Evolutionary conservation across 2,797 vertebrate species (phyloP), one percentile per base, ranked within the genome.

Genomic region (Periophthalmus magnuspinnatus): DNA sequence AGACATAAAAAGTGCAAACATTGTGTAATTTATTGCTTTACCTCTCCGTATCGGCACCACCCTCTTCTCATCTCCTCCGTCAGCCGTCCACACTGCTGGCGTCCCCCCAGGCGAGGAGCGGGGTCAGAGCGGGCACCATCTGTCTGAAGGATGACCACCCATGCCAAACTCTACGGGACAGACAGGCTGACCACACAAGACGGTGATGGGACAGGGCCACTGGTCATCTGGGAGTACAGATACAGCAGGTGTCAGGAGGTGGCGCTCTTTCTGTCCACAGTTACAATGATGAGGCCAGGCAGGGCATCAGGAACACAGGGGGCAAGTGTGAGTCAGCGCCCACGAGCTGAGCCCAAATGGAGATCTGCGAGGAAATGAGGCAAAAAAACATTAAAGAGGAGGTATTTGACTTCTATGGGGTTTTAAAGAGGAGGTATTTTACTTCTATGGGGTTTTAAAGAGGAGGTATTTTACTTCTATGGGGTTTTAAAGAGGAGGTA

Each of bases 81-180:
- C 79, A 89, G 87, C 79, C 83, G 74, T 75, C 79, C 78, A 82
- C 80, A 83, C 83, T 85, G 65, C 82, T 72, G 76, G 84, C 76
- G 71, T 90, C 86, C 85, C 88, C 71, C 58, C 70, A 65, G 86
- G 88, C 69, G 47, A 86, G 78, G 75, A 89, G 86, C 85, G 76
- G 87, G 91, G 88, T 93, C 90, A 92, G 91, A 88, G 84, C 88
- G 84, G 86, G 89, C 88, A 91, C 90, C 89, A 90, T 91, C 88
- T 93, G 87, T 91, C 88, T 87, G 65, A 83, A 84, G 83, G 84
- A 89, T 85, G 84, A 86, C 83, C 87, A 68, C 71, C 68, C 77
- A 81, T 91, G 90, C 91, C 91, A 92, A 92, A 85, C 81, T 70
- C 88, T 84, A 78, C 68, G 8, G 88, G 87, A 86, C 74, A 80